Evolutionary conservation across 2,113 vertebrate species (phyloP), one percentile per base, ranked within the genome.

Genomic region (Nettapus auritus): DNA sequence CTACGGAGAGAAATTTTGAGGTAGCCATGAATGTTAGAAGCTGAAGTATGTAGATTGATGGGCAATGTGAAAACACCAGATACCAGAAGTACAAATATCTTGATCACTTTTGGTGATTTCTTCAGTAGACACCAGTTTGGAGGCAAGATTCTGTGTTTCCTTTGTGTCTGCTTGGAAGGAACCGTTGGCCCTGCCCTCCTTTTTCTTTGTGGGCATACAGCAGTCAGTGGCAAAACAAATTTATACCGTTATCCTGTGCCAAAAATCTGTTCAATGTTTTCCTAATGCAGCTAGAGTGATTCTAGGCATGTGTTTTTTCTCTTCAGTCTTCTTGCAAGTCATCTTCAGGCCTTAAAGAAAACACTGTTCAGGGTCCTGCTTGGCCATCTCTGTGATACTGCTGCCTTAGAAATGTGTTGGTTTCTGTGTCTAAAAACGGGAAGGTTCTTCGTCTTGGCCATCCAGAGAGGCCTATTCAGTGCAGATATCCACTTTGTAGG

Each of bases 271-370:
- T 86, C 42, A 38, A 1, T 88, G 44, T 83, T 96, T 90, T 73
- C 7, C 8, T 80, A 77, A 83, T 81, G 31, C 50, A 57, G 36
- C 48, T 82, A 73, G 62, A 85, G 23, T 57, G 67, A 85, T 91
- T 82, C 71, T 87, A 69, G 71, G 13, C 34, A 46, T 64, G 28
- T 90, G 38, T 69, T 97, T 82, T 38, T 77, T 88, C 82, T 86
- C 73, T 88, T 56, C 63, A 66, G 52, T 25, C 73, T 80, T n/a
- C 68, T 88, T 76, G 25, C 36, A 22, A 62, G 36, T 78, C 42
- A 28, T 64, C 7, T 50, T 90, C 31, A 19, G 66, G 44, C 26
- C 20, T 62, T 82, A 40, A 80, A 48, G 79, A 76, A 19, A 15
- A 28, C 18, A 22, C 67, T 46, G 28, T 78, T 73, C 8, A 18